Conservation (phyloP, 2,888 invertebrate genomes). For the Oscheius sp. region DNA sequence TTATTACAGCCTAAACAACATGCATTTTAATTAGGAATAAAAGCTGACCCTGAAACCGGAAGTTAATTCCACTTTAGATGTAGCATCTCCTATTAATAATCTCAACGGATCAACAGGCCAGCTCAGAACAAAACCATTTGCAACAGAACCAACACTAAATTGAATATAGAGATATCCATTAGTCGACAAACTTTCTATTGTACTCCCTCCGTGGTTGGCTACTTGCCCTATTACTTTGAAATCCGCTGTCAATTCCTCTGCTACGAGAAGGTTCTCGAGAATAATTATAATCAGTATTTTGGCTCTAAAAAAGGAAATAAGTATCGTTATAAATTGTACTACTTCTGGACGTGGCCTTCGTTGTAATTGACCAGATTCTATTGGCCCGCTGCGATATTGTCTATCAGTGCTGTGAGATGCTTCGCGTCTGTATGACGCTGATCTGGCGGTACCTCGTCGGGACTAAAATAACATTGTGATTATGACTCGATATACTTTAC, state of each 20-base stretch:
- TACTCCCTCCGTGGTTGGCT: background rate
- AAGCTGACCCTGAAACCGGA: background rate
- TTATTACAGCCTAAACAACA: background rate
- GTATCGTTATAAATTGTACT: background rate
- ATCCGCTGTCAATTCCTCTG: conserved; percentile 5
- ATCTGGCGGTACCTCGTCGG: background rate
- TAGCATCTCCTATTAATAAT: background rate
- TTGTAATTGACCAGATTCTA: background rate
- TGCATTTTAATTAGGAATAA: background rate
- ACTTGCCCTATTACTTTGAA: background rate
- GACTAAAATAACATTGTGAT: background rate
- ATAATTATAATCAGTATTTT: background rate
- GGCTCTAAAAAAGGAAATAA: background rate
- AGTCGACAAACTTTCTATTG: background rate
- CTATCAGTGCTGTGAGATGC: background rate
- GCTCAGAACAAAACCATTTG: background rate
- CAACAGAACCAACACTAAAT: background rate
- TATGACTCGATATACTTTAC: background rate
- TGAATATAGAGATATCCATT: background rate
- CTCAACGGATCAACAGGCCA: background rate
- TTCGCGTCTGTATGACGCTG: background rate
- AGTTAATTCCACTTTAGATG: background rate
- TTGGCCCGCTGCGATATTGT: background rate
- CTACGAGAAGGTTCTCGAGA: conserved; percentile 6
- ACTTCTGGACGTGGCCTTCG: background rate